phyloP scores from a whole-genome alignment of 2,888 invertebrate species.

The Ctena decussata region DNA sequence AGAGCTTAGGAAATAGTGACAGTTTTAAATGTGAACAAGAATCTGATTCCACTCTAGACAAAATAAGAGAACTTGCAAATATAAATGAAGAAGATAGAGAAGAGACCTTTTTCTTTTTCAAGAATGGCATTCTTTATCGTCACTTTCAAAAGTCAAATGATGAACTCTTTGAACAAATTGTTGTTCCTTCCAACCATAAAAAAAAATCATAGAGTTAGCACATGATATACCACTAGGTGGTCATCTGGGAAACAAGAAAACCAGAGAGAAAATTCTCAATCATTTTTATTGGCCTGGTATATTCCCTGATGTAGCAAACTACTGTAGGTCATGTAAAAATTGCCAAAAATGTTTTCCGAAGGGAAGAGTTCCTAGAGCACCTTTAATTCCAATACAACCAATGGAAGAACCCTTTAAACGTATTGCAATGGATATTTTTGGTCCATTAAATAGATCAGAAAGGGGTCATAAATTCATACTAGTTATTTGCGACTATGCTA shows the following conservation, averaged over 20 bases:
- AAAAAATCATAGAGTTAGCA: neutral
- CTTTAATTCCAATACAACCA: conserved; percentile 8
- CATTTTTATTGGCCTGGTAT: conserved; percentile 19
- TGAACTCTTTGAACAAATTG: neutral
- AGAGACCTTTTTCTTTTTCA: neutral
- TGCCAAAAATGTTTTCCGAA: neutral
- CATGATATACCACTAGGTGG: neutral
- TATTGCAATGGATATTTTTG: neutral
- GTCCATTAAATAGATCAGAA: neutral
- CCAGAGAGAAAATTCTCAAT: neutral
- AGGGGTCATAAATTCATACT: conserved; percentile 14
- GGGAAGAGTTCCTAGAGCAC: neutral
- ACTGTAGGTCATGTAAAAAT: neutral
- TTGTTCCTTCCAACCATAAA: neutral
- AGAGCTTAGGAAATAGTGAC: neutral
- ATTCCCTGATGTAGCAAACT: conserved; percentile 3
- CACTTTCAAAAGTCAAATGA: neutral
- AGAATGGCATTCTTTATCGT: neutral
- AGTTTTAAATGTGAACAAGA: neutral
- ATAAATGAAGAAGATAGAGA: neutral
- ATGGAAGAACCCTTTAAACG: conserved; percentile 8
- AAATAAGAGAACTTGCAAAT: neutral
- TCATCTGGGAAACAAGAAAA: conserved; percentile 4
- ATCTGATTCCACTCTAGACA: neutral
- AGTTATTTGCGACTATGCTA: conserved; percentile 3